Base-by-base conservation (phyloP, 2,888 invertebrate species). In the Alloscopus bannaensis region DNA sequence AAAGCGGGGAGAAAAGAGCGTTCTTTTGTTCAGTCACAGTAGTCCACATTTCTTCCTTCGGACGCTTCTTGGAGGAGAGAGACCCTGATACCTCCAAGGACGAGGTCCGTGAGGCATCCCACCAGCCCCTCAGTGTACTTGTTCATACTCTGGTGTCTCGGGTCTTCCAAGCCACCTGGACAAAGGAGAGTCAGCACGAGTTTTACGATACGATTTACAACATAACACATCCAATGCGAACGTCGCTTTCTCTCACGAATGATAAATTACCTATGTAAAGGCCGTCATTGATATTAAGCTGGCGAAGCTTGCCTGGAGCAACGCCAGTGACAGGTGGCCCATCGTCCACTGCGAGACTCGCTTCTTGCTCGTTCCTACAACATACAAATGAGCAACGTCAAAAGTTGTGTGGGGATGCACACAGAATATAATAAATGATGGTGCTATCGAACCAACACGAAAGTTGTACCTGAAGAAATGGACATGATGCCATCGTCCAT, bases 321-420 rank as follows among this genome's bases (percentile, higher is more conserved):
- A 93, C 92, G 62, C 93, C 93, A 0, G 94, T 93, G 28, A 93
- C 91, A 3, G 94, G 93, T 66, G 94, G 93, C 68, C 94, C 92
- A 57, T 94, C 94, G 89, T 98, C 97, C n/a, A 98, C 94, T 86
- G 95, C 93, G 68, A 98, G 89, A 28, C 94, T 93, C 8, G 96
- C 96, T 84, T 94, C 93, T 89, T 94, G 95, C 85, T 94, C 93
- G 88, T 94, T 94, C 88, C 96, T 96, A 88, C 20, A 52, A 52
- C 88, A 52, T 57, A 16, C 22, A 31, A 45, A 42, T 64, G 8
- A 64, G 20, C 42, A 42, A 8, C 13, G 3, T 24, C 11, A 50
- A 11, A 11, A 50, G 16, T 31, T 11, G 4, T 18, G 11, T 64
- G 45, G 11, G 28, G 28, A 42, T 18, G 8, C 3, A 36, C 20